Evolutionary conservation across 2,888 invertebrate species (phyloP), one percentile per base, ranked within the genome.

Genomic region (Sminthurinus aureus): DNA sequence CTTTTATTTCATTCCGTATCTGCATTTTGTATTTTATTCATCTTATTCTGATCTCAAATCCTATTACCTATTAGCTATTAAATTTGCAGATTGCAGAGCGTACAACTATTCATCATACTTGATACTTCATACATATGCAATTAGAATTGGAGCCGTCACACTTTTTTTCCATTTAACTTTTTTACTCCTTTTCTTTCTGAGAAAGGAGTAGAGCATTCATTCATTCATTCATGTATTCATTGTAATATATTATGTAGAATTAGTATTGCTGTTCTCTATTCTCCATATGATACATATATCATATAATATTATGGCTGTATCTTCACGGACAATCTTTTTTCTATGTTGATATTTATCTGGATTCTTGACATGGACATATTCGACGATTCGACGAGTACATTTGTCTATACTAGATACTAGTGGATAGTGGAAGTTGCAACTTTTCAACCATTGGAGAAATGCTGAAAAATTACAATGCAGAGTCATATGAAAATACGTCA

Each of bases 141-240:
- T 69, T 69, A 22, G n/a, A 69, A 69, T 69, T 69, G n/a, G 67
- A 69, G 67, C 20, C 26, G 22, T 38, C 38, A 38, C 71, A 71
- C 6, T 24, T 71, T 71, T 71, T 26, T 71, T 71, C 71, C 1
- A 4, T 58, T 58, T 15, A 58, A 13, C 18, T 58, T 58, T 58
- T 58, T 58, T 18, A 15, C 18, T 58, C 18, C 58, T 58, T 58
- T 58, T 58, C 58, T 13, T 58, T 58, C 58, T 58, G 58, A 58
- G 58, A 58, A 58, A 58, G 58, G 58, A 38, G 38, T 38, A 38
- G 38, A 38, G 38, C 38, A 38, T 38, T 38, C 38, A 38, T 38
- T 38, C 38, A 38, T 38, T 6, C 18, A 58, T 58, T 58, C 58
- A 58, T 15, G 18, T 58, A 13, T 58, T 58, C 58, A 58, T 13